phyloP scores from a whole-genome alignment of 2,797 vertebrate species.

The Helarctos malayanus region DNA sequence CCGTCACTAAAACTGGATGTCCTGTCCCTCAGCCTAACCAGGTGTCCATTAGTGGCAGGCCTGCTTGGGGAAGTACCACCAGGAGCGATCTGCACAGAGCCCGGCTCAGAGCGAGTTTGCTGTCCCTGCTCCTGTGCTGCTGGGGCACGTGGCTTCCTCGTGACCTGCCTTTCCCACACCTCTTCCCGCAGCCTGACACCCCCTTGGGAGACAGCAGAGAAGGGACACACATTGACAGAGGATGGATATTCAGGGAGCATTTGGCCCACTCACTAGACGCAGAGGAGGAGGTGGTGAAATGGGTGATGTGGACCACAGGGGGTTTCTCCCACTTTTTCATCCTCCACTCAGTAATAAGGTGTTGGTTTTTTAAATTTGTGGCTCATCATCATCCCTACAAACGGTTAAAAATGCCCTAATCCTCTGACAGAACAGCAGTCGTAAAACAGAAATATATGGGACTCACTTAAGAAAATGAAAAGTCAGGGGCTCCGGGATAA shows the following conservation, averaged over 20 bases:
- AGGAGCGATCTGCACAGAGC: neutral
- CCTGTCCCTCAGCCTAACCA: neutral
- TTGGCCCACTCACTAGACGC: neutral
- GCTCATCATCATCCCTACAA: no score
- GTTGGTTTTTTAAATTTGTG: neutral
- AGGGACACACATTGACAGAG: neutral
- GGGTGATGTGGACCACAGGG: neutral
- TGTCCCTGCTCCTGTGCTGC: neutral
- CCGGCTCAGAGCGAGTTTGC: neutral
- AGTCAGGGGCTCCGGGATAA: no score
- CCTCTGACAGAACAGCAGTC: no score
- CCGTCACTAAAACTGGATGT: neutral
- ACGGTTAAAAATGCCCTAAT: no score
- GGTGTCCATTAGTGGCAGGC: neutral
- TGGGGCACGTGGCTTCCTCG: neutral
- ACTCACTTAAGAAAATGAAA: no score
- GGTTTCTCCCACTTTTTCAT: neutral
- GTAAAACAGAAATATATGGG: no score
- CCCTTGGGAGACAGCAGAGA: neutral
- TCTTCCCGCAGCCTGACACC: neutral
- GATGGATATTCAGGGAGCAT: neutral
- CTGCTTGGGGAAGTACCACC: neutral
- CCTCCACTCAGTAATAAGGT: neutral
- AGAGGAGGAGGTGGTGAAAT: neutral
- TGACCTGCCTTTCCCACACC: neutral